phyloP scores from a whole-genome alignment of 2,797 vertebrate genomes.

The Sarcoramphus papa region DNA sequence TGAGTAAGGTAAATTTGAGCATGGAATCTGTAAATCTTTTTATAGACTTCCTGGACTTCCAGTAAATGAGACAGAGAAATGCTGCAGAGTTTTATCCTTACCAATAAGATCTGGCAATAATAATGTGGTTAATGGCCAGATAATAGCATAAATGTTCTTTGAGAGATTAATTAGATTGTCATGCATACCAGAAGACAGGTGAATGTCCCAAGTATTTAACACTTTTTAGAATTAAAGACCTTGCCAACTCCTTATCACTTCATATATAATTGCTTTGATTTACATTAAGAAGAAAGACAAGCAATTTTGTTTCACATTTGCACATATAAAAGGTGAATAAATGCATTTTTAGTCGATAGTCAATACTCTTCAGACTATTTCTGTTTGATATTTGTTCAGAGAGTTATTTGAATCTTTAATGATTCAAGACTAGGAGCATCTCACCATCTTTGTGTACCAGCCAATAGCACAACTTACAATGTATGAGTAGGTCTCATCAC shows the following conservation, averaged over 20 bases:
- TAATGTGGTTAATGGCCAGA: neutral
- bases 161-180: constrained; percentile 30
- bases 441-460: neutral
- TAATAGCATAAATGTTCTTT: constrained; percentile 24
- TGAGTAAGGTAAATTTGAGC: neutral
- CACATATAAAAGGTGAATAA: neutral
- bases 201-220: neutral
- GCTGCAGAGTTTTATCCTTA: neutral
- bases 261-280: neutral
- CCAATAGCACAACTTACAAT: neutral
- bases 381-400: neutral
- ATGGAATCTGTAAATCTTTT: neutral
- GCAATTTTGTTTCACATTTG: neutral
- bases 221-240: neutral
- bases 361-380: neutral
- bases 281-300: neutral
- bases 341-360: neutral
- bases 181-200: neutral
- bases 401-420: neutral
- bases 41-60: neutral
- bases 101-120: neutral
- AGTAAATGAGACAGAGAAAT: neutral
- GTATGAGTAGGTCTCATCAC: neutral
- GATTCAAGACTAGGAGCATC: neutral
- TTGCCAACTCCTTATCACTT: neutral